Evolutionary conservation across 2,888 invertebrate species (phyloP), one percentile per base, ranked within the genome.

Genomic region (Cylindroiulus punctatus): DNA sequence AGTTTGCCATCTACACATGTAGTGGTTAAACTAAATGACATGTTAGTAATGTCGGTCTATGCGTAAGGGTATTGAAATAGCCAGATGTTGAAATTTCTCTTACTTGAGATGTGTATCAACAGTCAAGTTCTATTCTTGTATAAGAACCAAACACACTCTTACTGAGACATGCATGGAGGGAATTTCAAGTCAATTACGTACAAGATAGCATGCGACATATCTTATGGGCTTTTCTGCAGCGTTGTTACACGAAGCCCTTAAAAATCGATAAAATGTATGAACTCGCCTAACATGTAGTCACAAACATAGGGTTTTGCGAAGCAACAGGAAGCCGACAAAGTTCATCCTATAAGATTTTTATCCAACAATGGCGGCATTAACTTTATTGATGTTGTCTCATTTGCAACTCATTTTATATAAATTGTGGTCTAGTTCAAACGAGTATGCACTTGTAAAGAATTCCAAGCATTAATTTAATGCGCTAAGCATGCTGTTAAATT

Each of bases 201-300:
- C 12, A 65, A 65, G 65, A 12, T 14, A n/a, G 26, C 26, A 19
- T 57, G 57, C 57, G n/a, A 57, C 57, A n/a, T 57, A 57, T 57
- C n/a, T 1, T 47, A 47, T 47, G 22, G 57, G 57, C 8, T 57
- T 57, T 57, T 22, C 57, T 19, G 19, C 22, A 19, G n/a, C 7
- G 57, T n/a, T 57, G 57, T n/a, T n/a, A 22, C 57, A 57, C 19
- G 3, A 17, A 52, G 57, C 57, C n/a, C 57, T 57, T 19, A n/a
- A 57, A 57, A 57, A 19, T 57, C 57, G 57, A 57, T 57, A 57
- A 57, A 57, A 57, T 57, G 57, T 57, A 65, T 65, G 7, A 65
- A 22, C 26, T 22, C 65, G 12, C 26, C 22, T 10, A 22, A 22
- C 22, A 10, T 22, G 26, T 22, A 65, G n/a, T n/a, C n/a, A n/a